Evolutionary conservation across 30 jellyfish, hydroid and myxozoan genomes (phyloP), one percentile per base, ranked within the genome.

Genomic region (Cassiopea andromeda): DNA sequence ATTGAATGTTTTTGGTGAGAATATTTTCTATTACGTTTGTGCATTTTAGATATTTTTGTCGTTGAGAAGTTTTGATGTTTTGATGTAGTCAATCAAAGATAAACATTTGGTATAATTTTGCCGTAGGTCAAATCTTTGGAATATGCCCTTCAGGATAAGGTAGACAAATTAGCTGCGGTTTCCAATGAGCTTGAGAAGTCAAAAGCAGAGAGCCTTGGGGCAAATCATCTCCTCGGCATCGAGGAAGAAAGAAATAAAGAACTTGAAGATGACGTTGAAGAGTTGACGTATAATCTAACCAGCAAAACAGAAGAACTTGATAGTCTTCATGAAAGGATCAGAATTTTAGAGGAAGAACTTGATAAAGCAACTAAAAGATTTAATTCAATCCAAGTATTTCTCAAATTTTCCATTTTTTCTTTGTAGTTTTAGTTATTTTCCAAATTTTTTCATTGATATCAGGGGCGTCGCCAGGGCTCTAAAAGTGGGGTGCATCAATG

Each of bases 211-310:
- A 79, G 92, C 74, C 89, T 89, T 27, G 98, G 97, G 14, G 89
- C 97, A 5, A 93, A 86, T 18, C 98, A 94, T 68, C 18, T 94
- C 78, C 93, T 94, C 44, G 91, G 93, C 14, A 85, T 78, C 59
- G 98, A 94, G 83, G 97, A 94, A 68, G 90, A 84, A 12, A 89
- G 87, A 64, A 77, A 88, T 74, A 72, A 81, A 77, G 92, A 79
- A 45, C 90, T 82, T 15, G 98, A 89, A 69, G 95, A 89, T 46
- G 98, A 94, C 38, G 73, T 94, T 48, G 98, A 94, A 38, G 91
- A 79, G 10, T 69, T 94, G 74, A 84, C 94, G 27, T 71, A 61
- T 48, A 76, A 90, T 48, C 73, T 94, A 57, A 81, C 91, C 46
- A 57, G 71, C 17, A 89, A 94, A 76, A 68, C 84, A 27, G 91